Conservation (phyloP, 2,113 vertebrate species). For the Passer domesticus region DNA sequence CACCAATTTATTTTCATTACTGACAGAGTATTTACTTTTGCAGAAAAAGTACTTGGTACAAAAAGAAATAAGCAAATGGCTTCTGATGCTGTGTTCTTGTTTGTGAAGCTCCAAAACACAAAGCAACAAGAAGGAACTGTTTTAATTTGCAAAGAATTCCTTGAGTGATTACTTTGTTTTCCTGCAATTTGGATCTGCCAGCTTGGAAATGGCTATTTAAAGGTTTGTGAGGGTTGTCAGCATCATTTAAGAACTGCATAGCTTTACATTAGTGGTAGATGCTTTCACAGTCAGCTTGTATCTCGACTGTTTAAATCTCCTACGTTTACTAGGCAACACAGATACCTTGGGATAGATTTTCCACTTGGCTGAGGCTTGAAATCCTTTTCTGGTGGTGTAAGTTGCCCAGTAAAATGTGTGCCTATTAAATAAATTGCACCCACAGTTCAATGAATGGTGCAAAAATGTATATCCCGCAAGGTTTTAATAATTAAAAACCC, state of each 20-base stretch:
- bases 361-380: conserved; percentile 59
- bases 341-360: conserved; percentile 63
- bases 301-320: conserved; percentile 43
- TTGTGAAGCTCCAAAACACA: conserved; percentile 27
- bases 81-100: not conserved
- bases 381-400: conserved; percentile 19
- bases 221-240: conserved; percentile 56
- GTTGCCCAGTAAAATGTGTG: not conserved
- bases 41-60: not conserved
- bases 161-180: conserved; percentile 60
- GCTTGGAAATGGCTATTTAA: conserved; percentile 64
- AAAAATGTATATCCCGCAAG: conserved; percentile 34
- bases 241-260: conserved; percentile 47
- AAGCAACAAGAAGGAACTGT: conserved; percentile 28
- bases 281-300: conserved; percentile 48
- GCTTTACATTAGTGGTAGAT: conserved; percentile 48
- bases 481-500: conserved; percentile 38
- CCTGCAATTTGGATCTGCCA: conserved; percentile 36
- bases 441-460: conserved; percentile 37
- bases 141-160: conserved; percentile 56
- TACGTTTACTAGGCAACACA: conserved; percentile 30
- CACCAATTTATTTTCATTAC: not conserved
- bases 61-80: not conserved
- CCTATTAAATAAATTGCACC: conserved; percentile 58
- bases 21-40: not conserved